Conservation (phyloP, 2,888 invertebrate species). For the Eurytoma adleriae region DNA sequence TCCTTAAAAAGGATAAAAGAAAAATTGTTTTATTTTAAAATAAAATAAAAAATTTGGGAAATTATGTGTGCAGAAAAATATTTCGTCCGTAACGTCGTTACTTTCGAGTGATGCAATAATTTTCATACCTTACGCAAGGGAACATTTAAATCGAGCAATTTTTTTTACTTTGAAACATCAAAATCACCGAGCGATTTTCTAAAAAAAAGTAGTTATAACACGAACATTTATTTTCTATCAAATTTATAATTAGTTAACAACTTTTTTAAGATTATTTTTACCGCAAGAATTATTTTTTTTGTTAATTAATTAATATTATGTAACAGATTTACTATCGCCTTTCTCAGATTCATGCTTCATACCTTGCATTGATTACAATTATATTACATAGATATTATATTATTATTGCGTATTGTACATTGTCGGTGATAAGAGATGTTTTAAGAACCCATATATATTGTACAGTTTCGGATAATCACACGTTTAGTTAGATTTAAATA, state of each 20-base stretch:
- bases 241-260: slow-evolving; percentile 23
- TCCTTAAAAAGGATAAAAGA: neutral
- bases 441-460: slow-evolving; percentile 72
- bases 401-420: slow-evolving; percentile 65
- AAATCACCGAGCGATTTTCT: neutral
- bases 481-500: slow-evolving; percentile 68
- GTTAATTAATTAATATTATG: slow-evolving; percentile 22
- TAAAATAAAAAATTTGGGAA: neutral
- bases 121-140: neutral
- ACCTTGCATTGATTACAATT: slow-evolving; percentile 57
- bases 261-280: slow-evolving; percentile 33
- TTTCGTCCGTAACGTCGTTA: slow-evolving; percentile 9
- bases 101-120: slow-evolving; percentile 37
- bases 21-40: neutral
- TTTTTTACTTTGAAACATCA: slow-evolving; percentile 34
- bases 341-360: slow-evolving; percentile 59
- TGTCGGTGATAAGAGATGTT: slow-evolving; percentile 70
- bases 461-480: slow-evolving; percentile 69
- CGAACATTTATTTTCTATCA: slow-evolving; percentile 18
- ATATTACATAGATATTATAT: slow-evolving; percentile 50
- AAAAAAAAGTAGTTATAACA: neutral
- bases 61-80: neutral
- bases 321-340: slow-evolving; percentile 49
- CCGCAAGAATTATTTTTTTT: slow-evolving; percentile 22
- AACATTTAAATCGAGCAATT: slow-evolving; percentile 9